Evolutionary conservation across 2,113 vertebrate species (phyloP), one percentile per base, ranked within the genome.

Genomic region (Myiozetetes cayanensis): DNA sequence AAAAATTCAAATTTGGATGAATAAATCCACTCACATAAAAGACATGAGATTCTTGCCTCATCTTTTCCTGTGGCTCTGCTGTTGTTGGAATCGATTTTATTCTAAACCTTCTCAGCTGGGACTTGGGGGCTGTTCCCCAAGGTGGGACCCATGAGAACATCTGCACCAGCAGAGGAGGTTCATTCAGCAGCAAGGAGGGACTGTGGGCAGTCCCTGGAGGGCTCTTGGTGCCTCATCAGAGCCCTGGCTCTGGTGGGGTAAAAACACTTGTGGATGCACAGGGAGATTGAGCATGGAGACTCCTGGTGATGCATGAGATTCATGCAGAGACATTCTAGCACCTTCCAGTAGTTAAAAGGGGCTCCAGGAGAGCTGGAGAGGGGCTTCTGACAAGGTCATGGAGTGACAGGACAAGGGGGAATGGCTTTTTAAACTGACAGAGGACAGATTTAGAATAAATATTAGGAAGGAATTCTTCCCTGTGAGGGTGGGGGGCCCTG

Each of bases 1-100:
- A 95, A 96, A 96, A 93, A 94, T 94, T 97, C 85, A 95, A 78
- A 93, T 92, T 84, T 53, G 23, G 27, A 94, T 93, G 5, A 86
- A 92, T 95, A 94, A 95, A 94, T 93, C 72, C 17, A 27, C 39
- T 78, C 1, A 3, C n/a, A 65, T 67, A 37, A 78, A 77, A 93
- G 41, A 49, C 12, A 21, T 1, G 27, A 86, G 68, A 50, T 17
- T 74, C 68, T 77, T 87, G 43, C 72, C 31, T 83, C 33, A 20
- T 59, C 68, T 75, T 86, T 63, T 53, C 22, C 33, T 55, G 6
- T 7, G 21, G 31, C 65, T 70, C 33, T 61, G 63, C 67, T 73
- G 7, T 15, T 46, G 19, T 61, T 91, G 79, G 83, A 71, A 83
- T 4, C 14, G 49, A 55, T 87, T 87, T 79, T 68, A 46, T 35